Conservation (phyloP, 2,113 vertebrate species). For the Silurus asotus region DNA sequence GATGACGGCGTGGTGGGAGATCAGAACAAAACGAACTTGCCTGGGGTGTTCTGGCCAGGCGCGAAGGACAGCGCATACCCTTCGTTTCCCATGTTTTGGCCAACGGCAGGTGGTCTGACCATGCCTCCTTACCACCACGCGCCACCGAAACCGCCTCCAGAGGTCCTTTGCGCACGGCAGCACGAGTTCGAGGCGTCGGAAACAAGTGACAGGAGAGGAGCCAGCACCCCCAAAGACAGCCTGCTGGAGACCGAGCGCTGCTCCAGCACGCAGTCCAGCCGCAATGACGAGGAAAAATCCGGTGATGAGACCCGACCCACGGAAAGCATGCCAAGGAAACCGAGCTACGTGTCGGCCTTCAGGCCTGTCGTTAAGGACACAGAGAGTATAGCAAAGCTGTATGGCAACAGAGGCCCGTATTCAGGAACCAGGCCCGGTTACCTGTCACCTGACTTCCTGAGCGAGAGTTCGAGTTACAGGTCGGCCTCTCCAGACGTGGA, state of each 20-base stretch:
- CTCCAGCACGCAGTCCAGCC: slow-evolving; percentile 78
- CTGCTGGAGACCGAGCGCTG: slow-evolving; percentile 77
- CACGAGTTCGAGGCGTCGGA: slow-evolving; percentile 71
- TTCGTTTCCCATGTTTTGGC: slow-evolving; percentile 93
- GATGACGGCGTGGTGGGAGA: slow-evolving; percentile 75
- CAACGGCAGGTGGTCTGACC: slow-evolving; percentile 80
- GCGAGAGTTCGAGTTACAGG: slow-evolving; percentile 92
- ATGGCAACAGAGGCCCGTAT: slow-evolving; percentile 81
- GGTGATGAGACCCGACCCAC: slow-evolving; percentile 79
- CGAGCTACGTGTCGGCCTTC: slow-evolving; percentile 93
- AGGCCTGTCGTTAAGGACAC: slow-evolving; percentile 91
- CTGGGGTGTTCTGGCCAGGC: slow-evolving; percentile 74
- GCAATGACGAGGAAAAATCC: slow-evolving; percentile 80
- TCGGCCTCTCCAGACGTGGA: slow-evolving; percentile 88
- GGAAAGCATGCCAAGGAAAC: slow-evolving; percentile 79
- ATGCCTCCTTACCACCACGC: slow-evolving; percentile 83
- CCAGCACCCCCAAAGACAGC: slow-evolving; percentile 78
- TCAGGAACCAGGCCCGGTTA: slow-evolving; percentile 77
- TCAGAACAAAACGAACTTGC: slow-evolving; percentile 69
- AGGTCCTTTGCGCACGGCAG: slow-evolving; percentile 75
- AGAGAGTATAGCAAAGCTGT: slow-evolving; percentile 92
- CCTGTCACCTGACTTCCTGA: slow-evolving; percentile 88
- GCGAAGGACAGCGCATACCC: slow-evolving; percentile 84
- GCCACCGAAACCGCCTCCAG: slow-evolving; percentile 77
- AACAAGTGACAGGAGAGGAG: slow-evolving; percentile 77